phyloP scores from a whole-genome alignment of 2,888 invertebrate genomes.

The Atherix ibis region DNA sequence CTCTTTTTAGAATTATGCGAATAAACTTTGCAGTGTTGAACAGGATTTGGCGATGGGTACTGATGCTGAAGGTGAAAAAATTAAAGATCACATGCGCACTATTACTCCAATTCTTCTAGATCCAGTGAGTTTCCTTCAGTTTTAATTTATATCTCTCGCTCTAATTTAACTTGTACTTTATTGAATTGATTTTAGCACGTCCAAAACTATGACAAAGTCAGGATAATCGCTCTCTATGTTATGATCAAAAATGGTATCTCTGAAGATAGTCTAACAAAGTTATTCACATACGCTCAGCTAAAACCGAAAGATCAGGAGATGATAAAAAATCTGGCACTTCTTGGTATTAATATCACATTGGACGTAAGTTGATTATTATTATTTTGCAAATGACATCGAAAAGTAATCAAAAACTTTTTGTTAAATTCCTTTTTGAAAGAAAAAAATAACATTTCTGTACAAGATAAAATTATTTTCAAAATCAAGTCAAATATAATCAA shows the following conservation, averaged over 20 bases:
- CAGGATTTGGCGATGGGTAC: constrained; percentile 99
- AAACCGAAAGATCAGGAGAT: constrained; percentile 88
- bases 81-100: constrained; percentile 98
- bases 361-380: no score
- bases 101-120: constrained; percentile 96
- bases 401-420: no score
- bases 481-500: no score
- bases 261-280: constrained; percentile 93
- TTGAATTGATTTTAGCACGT: constrained; percentile 40
- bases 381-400: not conserved
- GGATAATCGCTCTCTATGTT: constrained; percentile 94
- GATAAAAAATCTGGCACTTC: constrained; percentile 81
- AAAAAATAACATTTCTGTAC: no score
- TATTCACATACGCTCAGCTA: constrained; percentile 96
- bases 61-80: constrained; percentile 96
- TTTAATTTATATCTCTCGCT: no score
- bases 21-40: constrained; percentile 92
- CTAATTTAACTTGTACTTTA: no score
- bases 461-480: no score
- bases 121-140: constrained; percentile 48
- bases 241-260: constrained; percentile 98
- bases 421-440: no score
- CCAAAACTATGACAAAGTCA: constrained; percentile 80
- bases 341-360: constrained; percentile 88
- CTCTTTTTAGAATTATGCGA: constrained; percentile 54